Base-by-base conservation (phyloP, 2,113 vertebrate genomes). In the Cisticola juncidis region DNA sequence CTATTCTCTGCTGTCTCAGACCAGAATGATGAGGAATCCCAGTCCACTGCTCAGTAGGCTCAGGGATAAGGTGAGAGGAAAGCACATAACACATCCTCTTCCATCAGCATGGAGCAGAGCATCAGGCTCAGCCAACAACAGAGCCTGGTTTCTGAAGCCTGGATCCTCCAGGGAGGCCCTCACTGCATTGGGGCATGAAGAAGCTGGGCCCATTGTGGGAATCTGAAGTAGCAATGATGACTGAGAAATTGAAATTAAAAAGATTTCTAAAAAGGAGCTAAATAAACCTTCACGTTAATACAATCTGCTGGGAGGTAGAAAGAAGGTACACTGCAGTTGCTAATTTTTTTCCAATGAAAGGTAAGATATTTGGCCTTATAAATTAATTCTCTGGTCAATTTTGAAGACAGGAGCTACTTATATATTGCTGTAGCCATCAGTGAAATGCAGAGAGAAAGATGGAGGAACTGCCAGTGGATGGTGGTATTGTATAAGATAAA, bases 401-500 rank as follows among this genome's bases (percentile, higher is more conserved):
- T 36, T 44, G 33, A 65, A 85, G 24, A 23, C 19, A 47, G 36
- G 22, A 79, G 23, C 5, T 60, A 25, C 36, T 26, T 42, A 3
- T 21, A 4, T 26, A 22, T 35, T 73, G 14, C 62, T 76, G 45
- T 50, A 85, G 17, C 9, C 58, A 62, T 15, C 71, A 61, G 62
- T 53, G 58, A 88, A 69, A 82, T 54, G 23, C 17, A 61, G 54
- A 94, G 9, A 26, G n/a, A 64, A 92, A 42, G n/a, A 66, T 84
- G 25, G 33, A 88, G 33, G 35, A 83, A 25, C 62, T 88, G 76
- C 88, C 95, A 96, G 94, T 0, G 82, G 94, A 96, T 94, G 95
- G 93, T 95, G 56, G 74, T 92, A 62, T 92, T 94, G 94, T 38
- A 81, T 36, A 86, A 92, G 47, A 74, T 11, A 90, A 87, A 91